phyloP scores from a whole-genome alignment of 2,797 vertebrate genomes.

The Streptopelia turtur region DNA sequence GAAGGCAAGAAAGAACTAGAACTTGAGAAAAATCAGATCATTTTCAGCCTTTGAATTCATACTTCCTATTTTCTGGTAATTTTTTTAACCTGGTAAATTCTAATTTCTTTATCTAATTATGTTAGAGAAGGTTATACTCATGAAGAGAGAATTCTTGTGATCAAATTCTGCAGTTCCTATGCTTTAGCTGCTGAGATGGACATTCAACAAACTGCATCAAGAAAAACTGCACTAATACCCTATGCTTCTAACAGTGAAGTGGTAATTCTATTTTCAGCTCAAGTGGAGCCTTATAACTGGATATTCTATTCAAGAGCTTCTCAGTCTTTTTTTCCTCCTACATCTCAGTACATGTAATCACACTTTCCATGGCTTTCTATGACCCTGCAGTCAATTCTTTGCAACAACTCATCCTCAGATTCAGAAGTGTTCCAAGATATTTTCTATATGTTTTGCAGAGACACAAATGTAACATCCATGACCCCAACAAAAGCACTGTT shows the following conservation, averaged over 20 bases:
- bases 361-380: not conserved
- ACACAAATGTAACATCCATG: not conserved
- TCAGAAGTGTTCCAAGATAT: not conserved
- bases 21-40: not conserved
- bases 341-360: not conserved
- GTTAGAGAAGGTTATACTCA: not conserved
- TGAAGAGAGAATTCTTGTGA: not conserved
- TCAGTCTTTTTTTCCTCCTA: slow-evolving; percentile 18
- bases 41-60: not conserved
- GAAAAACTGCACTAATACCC: not conserved
- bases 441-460: not conserved
- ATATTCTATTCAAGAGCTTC: slow-evolving; percentile 28
- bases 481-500: not conserved
- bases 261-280: slow-evolving; percentile 21
- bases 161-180: not conserved
- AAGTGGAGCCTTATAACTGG: not conserved
- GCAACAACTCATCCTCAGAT: not conserved
- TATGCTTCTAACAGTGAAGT: not conserved
- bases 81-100: not conserved
- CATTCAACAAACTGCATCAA: not conserved
- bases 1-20: not conserved
- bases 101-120: not conserved
- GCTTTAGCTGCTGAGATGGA: not conserved
- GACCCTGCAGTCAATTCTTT: not conserved
- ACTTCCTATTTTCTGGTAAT: fast-evolving